Evolutionary conservation across 1,140 invertebrate species (phyloP).

Genomic region (Pachypeltis micranthus): DNA sequence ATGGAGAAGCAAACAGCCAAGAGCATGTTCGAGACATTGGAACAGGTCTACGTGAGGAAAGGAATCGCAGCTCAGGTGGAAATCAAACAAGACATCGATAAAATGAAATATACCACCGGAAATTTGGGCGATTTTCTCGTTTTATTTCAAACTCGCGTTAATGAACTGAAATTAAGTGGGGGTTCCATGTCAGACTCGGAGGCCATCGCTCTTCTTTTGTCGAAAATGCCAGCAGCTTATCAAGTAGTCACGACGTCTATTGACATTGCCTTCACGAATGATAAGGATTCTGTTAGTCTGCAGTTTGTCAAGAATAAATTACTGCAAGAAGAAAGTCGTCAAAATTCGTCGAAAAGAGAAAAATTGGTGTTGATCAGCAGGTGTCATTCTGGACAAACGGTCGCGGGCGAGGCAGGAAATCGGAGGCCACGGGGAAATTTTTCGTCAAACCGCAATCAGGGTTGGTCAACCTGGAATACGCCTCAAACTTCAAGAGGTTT

Average conservation of each 20-base stretch:
- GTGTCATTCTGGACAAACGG: background rate
- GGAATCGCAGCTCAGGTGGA: background rate
- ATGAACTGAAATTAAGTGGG: background rate
- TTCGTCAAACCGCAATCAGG: no score
- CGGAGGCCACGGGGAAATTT: no score
- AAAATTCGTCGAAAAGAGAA: background rate
- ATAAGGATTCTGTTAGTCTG: background rate
- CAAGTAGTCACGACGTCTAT: conserved; percentile 2
- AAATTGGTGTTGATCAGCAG: background rate
- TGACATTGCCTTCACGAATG: background rate
- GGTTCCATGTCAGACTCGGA: background rate
- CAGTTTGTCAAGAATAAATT: conserved; percentile 3
- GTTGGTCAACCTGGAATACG: no score
- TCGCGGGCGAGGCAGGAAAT: background rate
- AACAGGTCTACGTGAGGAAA: conserved; percentile 4
- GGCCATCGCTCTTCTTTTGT: conserved; percentile 4
- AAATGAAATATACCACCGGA: background rate
- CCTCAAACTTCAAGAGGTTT: no score
- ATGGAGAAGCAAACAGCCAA: background rate
- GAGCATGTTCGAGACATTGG: conserved; percentile 5
- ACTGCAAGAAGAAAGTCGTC: background rate
- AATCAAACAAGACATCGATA: background rate
- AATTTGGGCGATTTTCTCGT: conserved; percentile 2
- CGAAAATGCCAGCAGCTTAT: background rate
- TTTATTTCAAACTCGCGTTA: background rate